Base-by-base conservation (phyloP, 2,797 vertebrate genomes). In the Myiothlypis chrysogaster region DNA sequence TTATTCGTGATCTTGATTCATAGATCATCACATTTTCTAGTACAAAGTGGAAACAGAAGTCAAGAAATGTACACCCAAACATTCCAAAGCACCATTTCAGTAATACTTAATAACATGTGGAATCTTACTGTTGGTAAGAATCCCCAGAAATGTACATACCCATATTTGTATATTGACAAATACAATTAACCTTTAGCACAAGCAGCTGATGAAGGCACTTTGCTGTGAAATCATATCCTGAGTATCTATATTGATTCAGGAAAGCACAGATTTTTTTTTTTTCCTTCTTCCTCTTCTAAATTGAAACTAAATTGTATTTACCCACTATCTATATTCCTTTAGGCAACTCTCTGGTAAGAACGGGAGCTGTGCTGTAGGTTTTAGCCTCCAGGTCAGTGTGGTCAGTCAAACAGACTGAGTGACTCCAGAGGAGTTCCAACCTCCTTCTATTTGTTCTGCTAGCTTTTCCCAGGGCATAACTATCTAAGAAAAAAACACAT, bases 131-230 rank as follows among this genome's bases (percentile, higher is more conserved):
- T 47, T 53, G 11, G 19, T 53, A 27, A 93, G 84, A 63, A 72
- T 87, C 71, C 47, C 20, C 17, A 82, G 39, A 86, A 94, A 82
- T n/a, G 4, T 59, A 61, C 47, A 59, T 69, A n/a, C 4, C 19
- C 32, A 12, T 90, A 72, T 78, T 83, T 82, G 19, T 79, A 49
- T 93, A 91, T 89, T 91, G 87, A 91, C 37, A 75, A 94, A 83
- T 83, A 41, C 5, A 57, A 55, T 87, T 90, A 88, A 94, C 88
- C 88, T 95, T 87, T 37, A 78, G 37, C 44, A 71, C 19, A 63
- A 70, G 59, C 32, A 82, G 44, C 57, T 94, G 90, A 95, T 84
- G 81, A 88, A 94, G 41, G 16, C 88, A 27, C 20, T 73, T 93
- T 86, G n/a, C 66, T 1, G 1, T 86, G 63, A 91, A 93, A 94